Conservation (phyloP, 2,888 invertebrate species). For the Scaptomyza cyrtandrae region DNA sequence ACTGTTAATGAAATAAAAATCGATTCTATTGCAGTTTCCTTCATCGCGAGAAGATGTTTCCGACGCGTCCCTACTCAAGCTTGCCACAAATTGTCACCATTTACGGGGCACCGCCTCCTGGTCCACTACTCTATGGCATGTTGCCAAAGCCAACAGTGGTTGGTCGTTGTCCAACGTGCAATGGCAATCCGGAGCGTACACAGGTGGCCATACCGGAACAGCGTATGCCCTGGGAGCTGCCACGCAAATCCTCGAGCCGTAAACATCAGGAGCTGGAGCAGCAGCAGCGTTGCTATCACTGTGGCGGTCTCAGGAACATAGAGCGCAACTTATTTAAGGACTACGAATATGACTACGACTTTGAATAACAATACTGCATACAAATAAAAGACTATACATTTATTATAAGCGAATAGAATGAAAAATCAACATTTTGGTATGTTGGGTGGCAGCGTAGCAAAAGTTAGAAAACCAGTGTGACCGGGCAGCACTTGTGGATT, state of each 20-base stretch:
- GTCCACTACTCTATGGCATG: conserved; percentile 61
- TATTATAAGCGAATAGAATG: conserved; percentile 41
- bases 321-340: conserved; percentile 60
- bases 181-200: conserved; percentile 77
- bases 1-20: neutral
- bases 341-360: conserved; percentile 45
- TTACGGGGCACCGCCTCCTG: conserved; percentile 66
- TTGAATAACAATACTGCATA: conserved; percentile 42
- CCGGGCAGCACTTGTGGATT: conserved; percentile 92
- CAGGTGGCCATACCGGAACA: conserved; percentile 83
- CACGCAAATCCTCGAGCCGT: conserved; percentile 79
- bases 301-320: conserved; percentile 57
- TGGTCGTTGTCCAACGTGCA: conserved; percentile 81
- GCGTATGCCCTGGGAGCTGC: conserved; percentile 83
- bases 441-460: conserved; percentile 92
- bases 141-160: conserved; percentile 61
- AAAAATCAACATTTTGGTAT: conserved; percentile 56
- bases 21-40: conserved; percentile 72
- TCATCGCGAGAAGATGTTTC: conserved; percentile 82
- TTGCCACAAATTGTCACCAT: conserved; percentile 73
- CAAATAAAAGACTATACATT: conserved; percentile 49
- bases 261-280: conserved; percentile 47
- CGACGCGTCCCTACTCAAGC: conserved; percentile 75
- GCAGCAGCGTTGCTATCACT: conserved; percentile 66
- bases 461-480: conserved; percentile 98